Base-by-base conservation (phyloP, 1,140 invertebrate genomes). In the Spodoptera frugiperda region DNA sequence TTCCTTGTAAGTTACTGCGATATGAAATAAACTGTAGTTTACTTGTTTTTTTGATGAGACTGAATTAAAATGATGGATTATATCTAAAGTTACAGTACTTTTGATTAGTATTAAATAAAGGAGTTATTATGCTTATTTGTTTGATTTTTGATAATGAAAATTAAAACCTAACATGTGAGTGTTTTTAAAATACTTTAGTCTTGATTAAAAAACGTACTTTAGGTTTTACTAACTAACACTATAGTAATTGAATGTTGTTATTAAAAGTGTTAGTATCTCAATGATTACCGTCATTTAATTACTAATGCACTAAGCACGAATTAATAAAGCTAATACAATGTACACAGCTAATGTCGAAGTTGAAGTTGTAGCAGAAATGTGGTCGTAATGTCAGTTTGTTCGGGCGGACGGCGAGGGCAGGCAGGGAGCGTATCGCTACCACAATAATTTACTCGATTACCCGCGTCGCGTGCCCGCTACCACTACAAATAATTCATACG, bases 401-500 rank as follows among this genome's bases (percentile, higher is more conserved):
- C 33, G 39, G 25, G 39, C 6, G n/a, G 11, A 51, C 39, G 39
- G 49, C 57, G 25, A 44, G 57, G 78, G 71, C 71, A 10, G 44
- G 44, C 39, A 48, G 44, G 71, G 61, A 21, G 59, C 39, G 77
- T 87, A 83, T 82, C 84, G 83, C 79, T 84, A 48, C 78, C 78
- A 86, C 78, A 86, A 87, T 88, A 89, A 91, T 90, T 91, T 85
- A 86, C 83, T 84, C 83, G 80, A 88, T 89, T 88, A 89, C 82
- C 77, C 78, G 73, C 79, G 83, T 90, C 85, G 87, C 91, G 87
- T 90, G 89, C 85, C 80, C 81, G 70, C 81, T 70, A 76, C 83
- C 78, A 82, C 85, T 83, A 88, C 89, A 87, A 93, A 93, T 93
- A 93, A 92, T 93, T 93, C 89, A 93, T 91, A 91, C 76, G 76